Base-by-base conservation (phyloP, 2,113 vertebrate species). In the Stomatorhinus ivindoensis region DNA sequence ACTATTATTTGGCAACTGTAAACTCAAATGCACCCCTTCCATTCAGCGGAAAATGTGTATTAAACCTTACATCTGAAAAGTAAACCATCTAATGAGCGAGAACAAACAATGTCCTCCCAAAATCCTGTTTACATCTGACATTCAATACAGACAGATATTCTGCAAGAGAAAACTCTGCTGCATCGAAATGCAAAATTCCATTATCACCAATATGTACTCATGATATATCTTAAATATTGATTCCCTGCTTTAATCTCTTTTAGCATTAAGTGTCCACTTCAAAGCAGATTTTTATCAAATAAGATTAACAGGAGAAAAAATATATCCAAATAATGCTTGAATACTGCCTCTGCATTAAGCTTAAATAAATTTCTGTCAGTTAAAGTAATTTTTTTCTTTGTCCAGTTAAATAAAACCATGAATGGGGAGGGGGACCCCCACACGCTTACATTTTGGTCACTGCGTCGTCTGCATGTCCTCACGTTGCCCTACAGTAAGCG, bases 1-100 rank as follows among this genome's bases (percentile, higher is more conserved):
- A 24, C 42, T 84, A 87, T 53, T 87, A 87, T 86, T 86, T 86
- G 83, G 85, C 85, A 87, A 87, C 50, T 53, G 44, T 87, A 87
- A 53, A 27, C 48, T 31, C 24, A 31, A 50, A 86, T 31, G 13
- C 85, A 50, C 24, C 47, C 27, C n/a, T 51, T 53, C 27, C 50
- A 35, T 24, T 87, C 48, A 86, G 24, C 47, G 9, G 46, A 86
- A 48, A 86, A 86, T 19, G 80, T 24, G 39, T 83, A 83, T 83
- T 44, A 47, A 47, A 84, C 9, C 42, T 84, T 46, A 46, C 19
- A 7, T 19, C 8, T 84, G 39, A 24, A 46, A n/a, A 39, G 35
- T 19, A 24, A 83, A 2, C 19, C 39, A n/a, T n/a, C 7, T 47
- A 84, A 84, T 44, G 9, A 84, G 8, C 24, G 3, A 55, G 47